phyloP scores from a whole-genome alignment of 2,888 invertebrate genomes.

The Hirudinaria manillensis region DNA sequence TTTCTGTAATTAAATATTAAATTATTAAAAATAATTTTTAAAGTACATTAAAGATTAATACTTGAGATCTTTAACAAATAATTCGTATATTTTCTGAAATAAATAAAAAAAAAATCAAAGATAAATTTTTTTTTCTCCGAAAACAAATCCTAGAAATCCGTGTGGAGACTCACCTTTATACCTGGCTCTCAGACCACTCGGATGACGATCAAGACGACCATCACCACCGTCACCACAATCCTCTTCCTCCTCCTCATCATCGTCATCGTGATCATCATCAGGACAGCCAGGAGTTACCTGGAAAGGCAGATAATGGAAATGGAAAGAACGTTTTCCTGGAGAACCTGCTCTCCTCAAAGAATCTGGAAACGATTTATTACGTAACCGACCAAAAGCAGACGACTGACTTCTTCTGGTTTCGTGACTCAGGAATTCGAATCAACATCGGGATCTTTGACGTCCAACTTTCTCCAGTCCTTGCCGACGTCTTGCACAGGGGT shows the following conservation, averaged over 20 bases:
- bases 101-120: no score
- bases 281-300: background rate
- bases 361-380: conserved; percentile 46
- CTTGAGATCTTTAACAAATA: no score
- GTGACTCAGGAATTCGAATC: conserved; percentile 45
- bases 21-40: no score
- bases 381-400: conserved; percentile 48
- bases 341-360: conserved; percentile 42
- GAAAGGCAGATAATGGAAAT: no score
- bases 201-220: background rate
- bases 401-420: conserved; percentile 46
- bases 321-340: conserved; percentile 48
- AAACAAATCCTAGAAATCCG: no score
- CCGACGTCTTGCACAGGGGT: conserved; percentile 6
- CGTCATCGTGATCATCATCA: background rate
- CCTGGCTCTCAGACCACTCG: no score
- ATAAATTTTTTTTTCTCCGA: no score
- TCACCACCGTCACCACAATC: background rate
- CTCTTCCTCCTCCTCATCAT: background rate
- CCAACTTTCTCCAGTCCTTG: background rate
- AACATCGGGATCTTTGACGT: background rate
- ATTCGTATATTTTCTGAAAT: no score
- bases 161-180: no score
- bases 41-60: no score
- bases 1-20: no score